Evolutionary conservation across 2,113 vertebrate species (phyloP).

Genomic region (Lepus europaeus): DNA sequence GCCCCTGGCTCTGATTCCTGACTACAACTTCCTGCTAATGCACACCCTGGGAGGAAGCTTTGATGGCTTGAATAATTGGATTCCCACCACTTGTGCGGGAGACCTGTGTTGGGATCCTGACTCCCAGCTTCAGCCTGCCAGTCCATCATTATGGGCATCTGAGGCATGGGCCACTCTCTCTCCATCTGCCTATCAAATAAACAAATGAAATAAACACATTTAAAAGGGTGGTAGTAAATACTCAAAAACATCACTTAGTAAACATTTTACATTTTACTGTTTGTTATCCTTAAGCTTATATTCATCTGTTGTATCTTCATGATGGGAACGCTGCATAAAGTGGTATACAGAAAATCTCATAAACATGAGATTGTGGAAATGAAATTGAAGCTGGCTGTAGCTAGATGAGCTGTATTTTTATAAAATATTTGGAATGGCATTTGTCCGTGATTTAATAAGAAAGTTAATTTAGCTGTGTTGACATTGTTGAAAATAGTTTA

Average conservation of each 20-base stretch:
- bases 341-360: too few relatives aligned
- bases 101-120: too few relatives aligned
- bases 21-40: too few relatives aligned
- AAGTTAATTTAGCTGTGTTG: slow-evolving; percentile 25
- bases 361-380: background rate
- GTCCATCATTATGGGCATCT: too few relatives aligned
- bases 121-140: too few relatives aligned
- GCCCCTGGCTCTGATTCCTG: too few relatives aligned
- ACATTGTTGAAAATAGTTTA: background rate
- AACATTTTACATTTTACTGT: background rate
- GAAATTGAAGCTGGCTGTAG: background rate
- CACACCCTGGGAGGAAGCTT: too few relatives aligned
- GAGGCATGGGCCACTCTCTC: too few relatives aligned
- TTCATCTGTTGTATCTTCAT: background rate
- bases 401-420: background rate
- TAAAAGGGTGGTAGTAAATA: background rate
- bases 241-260: background rate
- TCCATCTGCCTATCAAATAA: too few relatives aligned
- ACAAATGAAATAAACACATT: too few relatives aligned
- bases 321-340: background rate
- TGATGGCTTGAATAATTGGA: too few relatives aligned
- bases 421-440: background rate
- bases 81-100: too few relatives aligned
- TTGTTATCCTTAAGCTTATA: background rate
- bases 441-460: slow-evolving; percentile 12